phyloP scores from a whole-genome alignment of 2,113 vertebrate species.

The Clupea harengus region DNA sequence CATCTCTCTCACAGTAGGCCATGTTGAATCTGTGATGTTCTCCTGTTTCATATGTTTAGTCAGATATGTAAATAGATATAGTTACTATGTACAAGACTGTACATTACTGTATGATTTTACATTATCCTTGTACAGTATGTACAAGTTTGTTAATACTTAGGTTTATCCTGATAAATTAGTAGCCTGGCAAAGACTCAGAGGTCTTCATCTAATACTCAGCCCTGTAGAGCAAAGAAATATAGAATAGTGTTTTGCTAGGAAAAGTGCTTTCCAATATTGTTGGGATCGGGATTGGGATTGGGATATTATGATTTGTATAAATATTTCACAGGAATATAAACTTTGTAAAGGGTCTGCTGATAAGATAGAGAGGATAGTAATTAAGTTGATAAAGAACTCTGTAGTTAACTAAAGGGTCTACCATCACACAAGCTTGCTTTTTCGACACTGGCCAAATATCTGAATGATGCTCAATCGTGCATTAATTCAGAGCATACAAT shows the following conservation, averaged over 20 bases:
- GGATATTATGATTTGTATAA: no score
- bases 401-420: background rate
- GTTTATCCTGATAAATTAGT: background rate
- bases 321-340: background rate
- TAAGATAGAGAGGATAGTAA: background rate
- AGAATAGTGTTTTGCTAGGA: background rate
- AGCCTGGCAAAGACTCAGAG: background rate
- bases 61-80: background rate
- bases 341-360: background rate
- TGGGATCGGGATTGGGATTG: no score
- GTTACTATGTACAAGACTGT: background rate
- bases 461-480: background rate
- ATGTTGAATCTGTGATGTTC: background rate
- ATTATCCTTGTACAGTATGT: background rate
- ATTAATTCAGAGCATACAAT: background rate
- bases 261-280: background rate
- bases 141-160: background rate
- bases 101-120: background rate
- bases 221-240: no score
- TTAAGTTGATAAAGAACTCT: background rate
- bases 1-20: background rate
- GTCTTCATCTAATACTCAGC: no score
- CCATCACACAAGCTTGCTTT: background rate
- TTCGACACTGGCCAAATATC: background rate
- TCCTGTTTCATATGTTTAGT: background rate